Conservation (phyloP, 2,888 invertebrate species). For the Eilema caniola region DNA sequence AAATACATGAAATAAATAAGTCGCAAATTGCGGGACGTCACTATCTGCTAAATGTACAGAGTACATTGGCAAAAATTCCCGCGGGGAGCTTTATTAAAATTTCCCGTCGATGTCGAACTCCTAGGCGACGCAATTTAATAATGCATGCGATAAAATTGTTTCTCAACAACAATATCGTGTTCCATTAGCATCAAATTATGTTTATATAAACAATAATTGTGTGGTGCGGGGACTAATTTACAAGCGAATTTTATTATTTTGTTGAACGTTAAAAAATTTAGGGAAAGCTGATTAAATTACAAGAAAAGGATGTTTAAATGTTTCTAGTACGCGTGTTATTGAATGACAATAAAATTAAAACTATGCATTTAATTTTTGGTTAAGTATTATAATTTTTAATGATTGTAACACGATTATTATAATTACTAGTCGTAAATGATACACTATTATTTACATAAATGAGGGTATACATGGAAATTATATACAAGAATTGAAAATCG, state of each 20-base stretch:
- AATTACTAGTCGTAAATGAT: too few species aligned
- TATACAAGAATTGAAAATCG: too few species aligned
- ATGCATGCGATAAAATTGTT: slow-evolving; percentile 67
- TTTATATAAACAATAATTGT: slow-evolving; percentile 36
- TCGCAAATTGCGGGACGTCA: slow-evolving; percentile 32
- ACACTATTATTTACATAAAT: too few species aligned
- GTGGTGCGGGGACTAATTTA: slow-evolving; percentile 27
- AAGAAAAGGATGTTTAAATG: neutral
- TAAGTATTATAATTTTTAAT: too few species aligned
- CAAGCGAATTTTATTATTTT: slow-evolving; percentile 11
- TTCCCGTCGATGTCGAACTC: slow-evolving; percentile 58
- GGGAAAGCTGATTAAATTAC: neutral
- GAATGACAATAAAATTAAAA: neutral
- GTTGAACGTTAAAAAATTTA: slow-evolving; percentile 5
- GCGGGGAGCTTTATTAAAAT: slow-evolving; percentile 64
- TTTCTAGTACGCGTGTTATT: neutral
- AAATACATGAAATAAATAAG: slow-evolving; percentile 33
- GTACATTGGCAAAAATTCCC: slow-evolving; percentile 43
- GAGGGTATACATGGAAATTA: too few species aligned
- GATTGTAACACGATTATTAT: too few species aligned
- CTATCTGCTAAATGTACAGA: slow-evolving; percentile 46
- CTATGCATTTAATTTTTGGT: too few species aligned
- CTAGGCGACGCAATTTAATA: slow-evolving; percentile 63
- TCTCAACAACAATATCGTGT: slow-evolving; percentile 41
- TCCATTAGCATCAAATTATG: slow-evolving; percentile 46